A percentile compares a stretch with the other conserved stretches of the same genome.
Evolutionary conservation across 2,113 vertebrate genomes (phyloP).

Genomic region (Colossoma macropomum): DNA sequence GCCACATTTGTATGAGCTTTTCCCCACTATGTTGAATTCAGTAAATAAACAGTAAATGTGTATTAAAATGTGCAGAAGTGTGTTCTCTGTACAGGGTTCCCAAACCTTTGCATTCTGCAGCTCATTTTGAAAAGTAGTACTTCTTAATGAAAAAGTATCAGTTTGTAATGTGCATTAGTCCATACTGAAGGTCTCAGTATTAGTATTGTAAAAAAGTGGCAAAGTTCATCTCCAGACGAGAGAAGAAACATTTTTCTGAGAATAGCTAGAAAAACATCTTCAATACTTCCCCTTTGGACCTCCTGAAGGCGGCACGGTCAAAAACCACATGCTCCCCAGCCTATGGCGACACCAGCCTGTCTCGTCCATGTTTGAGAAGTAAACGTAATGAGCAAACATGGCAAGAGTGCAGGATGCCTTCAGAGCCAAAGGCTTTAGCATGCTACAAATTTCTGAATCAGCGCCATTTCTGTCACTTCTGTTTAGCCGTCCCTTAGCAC

Average conservation of each 20-base stretch:
- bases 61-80: too few species aligned
- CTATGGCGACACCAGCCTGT: background rate
- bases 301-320: background rate
- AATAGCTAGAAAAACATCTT: conserved; percentile 3
- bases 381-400: conserved; percentile 24
- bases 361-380: conserved; percentile 22
- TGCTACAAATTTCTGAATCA: background rate
- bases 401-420: conserved; percentile 14
- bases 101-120: too few species aligned
- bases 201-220: too few species aligned
- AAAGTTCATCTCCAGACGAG: background rate
- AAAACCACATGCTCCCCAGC: background rate
- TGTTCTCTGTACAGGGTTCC: too few species aligned
- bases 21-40: too few species aligned
- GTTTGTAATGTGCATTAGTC: too few species aligned
- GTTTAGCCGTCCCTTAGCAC: background rate
- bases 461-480: background rate
- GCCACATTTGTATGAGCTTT: too few species aligned
- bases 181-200: too few species aligned
- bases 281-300: background rate
- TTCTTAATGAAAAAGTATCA: too few species aligned
- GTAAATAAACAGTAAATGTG: too few species aligned
- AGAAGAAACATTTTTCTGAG: conserved; percentile 13
- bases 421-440: background rate
- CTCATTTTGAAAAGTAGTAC: too few species aligned